Conservation (phyloP, 2,113 vertebrate species). For the Columba janthina region DNA sequence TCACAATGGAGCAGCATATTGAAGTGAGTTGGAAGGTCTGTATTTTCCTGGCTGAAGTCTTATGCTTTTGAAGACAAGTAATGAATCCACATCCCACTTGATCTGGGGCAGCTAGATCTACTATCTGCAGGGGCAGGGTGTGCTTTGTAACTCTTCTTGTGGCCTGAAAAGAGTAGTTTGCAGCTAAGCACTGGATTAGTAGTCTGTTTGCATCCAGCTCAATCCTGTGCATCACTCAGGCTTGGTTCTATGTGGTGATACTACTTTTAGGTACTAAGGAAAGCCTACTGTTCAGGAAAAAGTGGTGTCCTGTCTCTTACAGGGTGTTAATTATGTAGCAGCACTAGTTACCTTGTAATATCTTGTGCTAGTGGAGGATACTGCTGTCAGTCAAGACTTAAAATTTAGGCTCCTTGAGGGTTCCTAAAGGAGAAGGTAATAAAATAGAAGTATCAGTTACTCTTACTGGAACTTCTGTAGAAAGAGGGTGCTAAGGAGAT, state of each 20-base stretch:
- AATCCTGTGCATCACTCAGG: fast-evolving
- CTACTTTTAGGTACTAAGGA: background rate
- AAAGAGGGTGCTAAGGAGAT: background rate
- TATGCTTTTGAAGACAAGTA: background rate
- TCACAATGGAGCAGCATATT: background rate
- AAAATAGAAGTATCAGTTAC: background rate
- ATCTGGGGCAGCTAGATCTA: background rate
- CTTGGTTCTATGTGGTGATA: background rate
- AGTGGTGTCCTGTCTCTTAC: background rate
- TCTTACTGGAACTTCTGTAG: background rate
- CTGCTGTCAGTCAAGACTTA: background rate
- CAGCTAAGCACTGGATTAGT: background rate
- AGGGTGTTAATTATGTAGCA: background rate
- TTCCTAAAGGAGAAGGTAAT: background rate
- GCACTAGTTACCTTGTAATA: background rate
- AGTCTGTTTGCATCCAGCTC: background rate
- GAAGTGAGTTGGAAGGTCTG: background rate
- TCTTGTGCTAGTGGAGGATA: background rate
- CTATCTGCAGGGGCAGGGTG: background rate
- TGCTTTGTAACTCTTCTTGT: background rate
- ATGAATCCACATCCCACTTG: background rate
- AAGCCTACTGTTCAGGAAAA: background rate
- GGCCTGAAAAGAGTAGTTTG: background rate
- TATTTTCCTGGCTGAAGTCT: background rate
- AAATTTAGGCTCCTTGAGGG: background rate